A percentile compares a stretch with the other conserved stretches of the same genome.
Evolutionary conservation across 2,113 vertebrate genomes (phyloP).

Genomic region (Clupea harengus): DNA sequence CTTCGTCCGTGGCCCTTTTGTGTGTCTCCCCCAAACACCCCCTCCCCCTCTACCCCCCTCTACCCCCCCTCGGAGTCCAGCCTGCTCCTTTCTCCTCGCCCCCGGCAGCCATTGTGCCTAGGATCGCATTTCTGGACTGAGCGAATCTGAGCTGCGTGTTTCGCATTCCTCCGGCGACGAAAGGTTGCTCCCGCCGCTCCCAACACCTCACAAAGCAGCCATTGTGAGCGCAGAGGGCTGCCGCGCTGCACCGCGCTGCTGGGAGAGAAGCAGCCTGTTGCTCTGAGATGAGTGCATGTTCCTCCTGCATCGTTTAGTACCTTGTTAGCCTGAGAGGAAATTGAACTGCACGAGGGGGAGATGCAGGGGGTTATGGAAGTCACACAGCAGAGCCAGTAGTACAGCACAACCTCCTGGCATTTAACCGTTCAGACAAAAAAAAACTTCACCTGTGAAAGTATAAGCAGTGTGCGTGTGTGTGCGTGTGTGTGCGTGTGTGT

Average conservation of each 20-base stretch:
- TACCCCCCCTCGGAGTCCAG: neutral
- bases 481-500: neutral
- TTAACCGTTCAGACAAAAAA: neutral
- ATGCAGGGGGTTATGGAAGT: neutral
- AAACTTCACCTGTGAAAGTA: neutral
- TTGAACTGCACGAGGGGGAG: conserved; percentile 15
- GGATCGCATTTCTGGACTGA: conserved; percentile 65
- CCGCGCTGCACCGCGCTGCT: too few species aligned
- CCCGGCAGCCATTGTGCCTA: neutral
- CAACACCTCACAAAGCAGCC: conserved; percentile 64
- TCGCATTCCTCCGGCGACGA: conserved; percentile 69
- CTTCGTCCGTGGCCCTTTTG: too few species aligned
- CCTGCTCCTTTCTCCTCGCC: neutral
- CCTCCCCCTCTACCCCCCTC: neutral
- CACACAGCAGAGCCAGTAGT: neutral
- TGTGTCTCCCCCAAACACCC: neutral
- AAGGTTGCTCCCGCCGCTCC: conserved; percentile 58
- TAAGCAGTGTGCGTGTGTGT: neutral
- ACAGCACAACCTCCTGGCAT: neutral
- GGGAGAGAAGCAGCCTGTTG: conserved; percentile 26
- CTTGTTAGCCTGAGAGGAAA: conserved; percentile 41
- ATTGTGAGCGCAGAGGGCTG: conserved; percentile 55
- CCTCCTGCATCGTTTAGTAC: conserved; percentile 35
- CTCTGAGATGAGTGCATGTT: conserved; percentile 45
- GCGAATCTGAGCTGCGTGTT: conserved; percentile 68